These are phyloP conservation scores for Perca fluviatilis DNA, from an alignment of 2,113 vertebrate genomes.

Conservation along the genomic window DNA sequence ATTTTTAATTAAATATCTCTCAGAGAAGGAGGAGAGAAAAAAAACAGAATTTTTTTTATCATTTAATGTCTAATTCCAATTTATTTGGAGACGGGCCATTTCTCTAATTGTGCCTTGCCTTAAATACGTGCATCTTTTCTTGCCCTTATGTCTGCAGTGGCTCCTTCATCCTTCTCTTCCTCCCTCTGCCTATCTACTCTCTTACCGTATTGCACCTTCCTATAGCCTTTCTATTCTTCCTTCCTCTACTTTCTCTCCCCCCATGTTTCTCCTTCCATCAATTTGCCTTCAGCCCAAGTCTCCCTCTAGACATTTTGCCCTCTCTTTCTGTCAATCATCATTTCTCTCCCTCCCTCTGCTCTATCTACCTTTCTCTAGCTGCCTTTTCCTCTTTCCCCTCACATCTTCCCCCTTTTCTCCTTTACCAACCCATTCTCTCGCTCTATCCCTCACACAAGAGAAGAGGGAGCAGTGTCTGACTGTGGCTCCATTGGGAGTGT, in stretches of 20 bases:
- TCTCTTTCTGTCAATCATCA: slow-evolving; percentile 67
- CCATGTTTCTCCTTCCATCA: slow-evolving; percentile 48
- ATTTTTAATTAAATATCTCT: slow-evolving; percentile 83
- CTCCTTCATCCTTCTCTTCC: slow-evolving; percentile 17
- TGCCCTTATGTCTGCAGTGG: slow-evolving; percentile 37
- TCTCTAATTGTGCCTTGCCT: slow-evolving; percentile 69
- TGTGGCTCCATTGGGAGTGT: slow-evolving; percentile 63
- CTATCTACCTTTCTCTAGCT: slow-evolving; percentile 37
- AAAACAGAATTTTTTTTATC: slow-evolving; percentile 62
- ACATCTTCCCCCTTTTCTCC: slow-evolving; percentile 7
- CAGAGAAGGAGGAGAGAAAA: slow-evolving; percentile 36
- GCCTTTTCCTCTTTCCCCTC: slow-evolving; percentile 34
- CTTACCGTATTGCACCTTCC: slow-evolving; percentile 30
- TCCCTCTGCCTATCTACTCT: slow-evolving; percentile 5
- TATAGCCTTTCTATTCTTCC: slow-evolving; percentile 14
- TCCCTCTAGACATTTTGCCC: slow-evolving; percentile 53
- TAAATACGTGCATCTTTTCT: slow-evolving; percentile 52
- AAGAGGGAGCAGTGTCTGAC: slow-evolving; percentile 50
- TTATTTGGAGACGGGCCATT: slow-evolving; percentile 74
- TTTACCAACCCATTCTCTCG: background rate
- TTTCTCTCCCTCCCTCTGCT: slow-evolving; percentile 30
- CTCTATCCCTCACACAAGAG: slow-evolving; percentile 36
- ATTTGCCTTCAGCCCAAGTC: slow-evolving; percentile 39
- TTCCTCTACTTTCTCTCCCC: slow-evolving; percentile 1
- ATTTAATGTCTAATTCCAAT: slow-evolving; percentile 79